phyloP scores from a whole-genome alignment of 2,797 vertebrate genomes.

The Periophthalmus magnuspinnatus region DNA sequence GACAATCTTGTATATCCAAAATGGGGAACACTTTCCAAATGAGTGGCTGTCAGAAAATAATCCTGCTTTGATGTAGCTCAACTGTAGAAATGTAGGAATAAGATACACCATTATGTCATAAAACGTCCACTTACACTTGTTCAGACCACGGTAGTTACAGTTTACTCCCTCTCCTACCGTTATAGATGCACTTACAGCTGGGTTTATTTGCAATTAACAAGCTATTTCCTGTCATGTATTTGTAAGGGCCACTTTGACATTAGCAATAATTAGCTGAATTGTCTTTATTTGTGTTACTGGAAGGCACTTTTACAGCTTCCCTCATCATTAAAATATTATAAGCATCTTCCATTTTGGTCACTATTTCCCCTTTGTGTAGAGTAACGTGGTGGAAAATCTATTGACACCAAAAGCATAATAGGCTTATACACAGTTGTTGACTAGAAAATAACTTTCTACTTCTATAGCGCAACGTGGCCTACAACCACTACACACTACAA shows the following conservation, averaged over 20 bases:
- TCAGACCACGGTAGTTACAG: not conserved
- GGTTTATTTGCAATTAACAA: slow-evolving; percentile 24
- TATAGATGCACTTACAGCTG: slow-evolving; percentile 9
- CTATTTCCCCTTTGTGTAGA: not conserved
- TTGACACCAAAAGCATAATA: not conserved
- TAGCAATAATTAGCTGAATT: slow-evolving; percentile 50
- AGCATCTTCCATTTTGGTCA: slow-evolving; percentile 3
- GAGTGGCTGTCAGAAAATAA: too few relatives aligned
- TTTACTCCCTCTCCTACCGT: not conserved
- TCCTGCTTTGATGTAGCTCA: not conserved
- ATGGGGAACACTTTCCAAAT: too few relatives aligned
- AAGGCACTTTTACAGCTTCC: slow-evolving; percentile 36
- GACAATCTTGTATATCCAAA: too few relatives aligned
- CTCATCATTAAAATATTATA: slow-evolving; percentile 36
- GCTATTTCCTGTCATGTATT: slow-evolving; percentile 34
- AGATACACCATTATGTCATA: slow-evolving; percentile 2
- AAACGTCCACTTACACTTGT: not conserved
- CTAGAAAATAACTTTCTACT: not conserved
- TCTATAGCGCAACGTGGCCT: too few relatives aligned
- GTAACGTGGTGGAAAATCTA: not conserved
- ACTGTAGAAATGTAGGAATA: not conserved
- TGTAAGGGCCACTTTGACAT: slow-evolving; percentile 38
- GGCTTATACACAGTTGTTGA: not conserved
- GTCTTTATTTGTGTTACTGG: slow-evolving; percentile 45
- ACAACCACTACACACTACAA: not conserved